Evolutionary conservation across 2,113 vertebrate genomes (phyloP).

Genomic region (Corvus hawaiiensis): DNA sequence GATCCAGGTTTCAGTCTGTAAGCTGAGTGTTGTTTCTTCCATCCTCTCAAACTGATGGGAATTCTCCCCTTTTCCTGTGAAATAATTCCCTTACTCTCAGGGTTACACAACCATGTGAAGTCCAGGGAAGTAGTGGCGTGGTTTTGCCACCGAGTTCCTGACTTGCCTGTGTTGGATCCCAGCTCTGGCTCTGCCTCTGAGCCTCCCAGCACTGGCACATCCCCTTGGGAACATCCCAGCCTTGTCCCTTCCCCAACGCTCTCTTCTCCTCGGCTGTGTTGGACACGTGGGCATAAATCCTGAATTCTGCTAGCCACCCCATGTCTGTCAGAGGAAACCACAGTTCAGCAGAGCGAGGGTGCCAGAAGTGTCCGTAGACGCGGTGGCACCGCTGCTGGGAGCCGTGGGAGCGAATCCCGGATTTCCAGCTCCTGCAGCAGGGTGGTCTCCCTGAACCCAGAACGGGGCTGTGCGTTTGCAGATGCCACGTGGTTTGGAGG

Average conservation of each 20-base stretch:
- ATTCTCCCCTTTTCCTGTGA: neutral
- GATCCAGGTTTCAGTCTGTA: neutral
- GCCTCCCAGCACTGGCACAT: neutral
- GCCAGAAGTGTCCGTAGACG: fast-evolving
- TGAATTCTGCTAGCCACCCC: neutral
- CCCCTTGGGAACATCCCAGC: fast-evolving
- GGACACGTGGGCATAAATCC: fast-evolving
- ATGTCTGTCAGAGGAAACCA: fast-evolving
- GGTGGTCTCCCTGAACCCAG: neutral
- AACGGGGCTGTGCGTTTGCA: neutral
- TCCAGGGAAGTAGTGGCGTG: fast-evolving
- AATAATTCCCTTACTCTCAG: neutral
- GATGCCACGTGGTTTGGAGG: neutral
- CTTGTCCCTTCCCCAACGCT: fast-evolving
- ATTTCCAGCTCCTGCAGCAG: neutral
- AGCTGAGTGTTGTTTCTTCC: neutral
- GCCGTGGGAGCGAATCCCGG: fast-evolving
- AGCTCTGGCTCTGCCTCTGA: neutral
- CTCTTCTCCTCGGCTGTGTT: neutral
- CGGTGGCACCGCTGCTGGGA: fast-evolving
- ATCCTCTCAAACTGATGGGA: neutral
- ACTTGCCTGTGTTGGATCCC: neutral
- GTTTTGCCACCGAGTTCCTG: fast-evolving
- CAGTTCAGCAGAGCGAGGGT: fast-evolving
- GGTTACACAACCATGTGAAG: neutral